Base-by-base conservation (phyloP, 2,888 invertebrate species). In the Chorisops tibialis region DNA sequence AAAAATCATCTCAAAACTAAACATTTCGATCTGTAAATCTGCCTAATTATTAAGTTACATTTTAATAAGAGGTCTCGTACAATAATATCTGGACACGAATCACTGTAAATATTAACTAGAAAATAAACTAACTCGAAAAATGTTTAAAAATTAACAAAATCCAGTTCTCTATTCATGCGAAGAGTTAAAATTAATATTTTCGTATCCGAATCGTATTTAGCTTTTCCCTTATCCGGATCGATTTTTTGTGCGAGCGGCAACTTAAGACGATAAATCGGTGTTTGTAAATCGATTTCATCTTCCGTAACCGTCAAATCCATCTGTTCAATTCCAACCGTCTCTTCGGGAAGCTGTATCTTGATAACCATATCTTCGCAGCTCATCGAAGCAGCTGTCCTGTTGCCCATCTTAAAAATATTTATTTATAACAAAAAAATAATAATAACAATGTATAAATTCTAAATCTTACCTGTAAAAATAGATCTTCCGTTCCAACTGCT, bases 351-450 rank as follows among this genome's bases (percentile, higher is more conserved):
- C 69, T 85, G 80, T 14, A 95, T 83, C 63, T 83, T 82, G 21
- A 96, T 80, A n/a, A 92, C 81, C 78, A 96, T 85, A 75, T 91
- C 88, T 76, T 96, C 95, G 78, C 94, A 94, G 71, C 93, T 92
- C 3, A 91, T 83, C 0, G 91, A 87, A 2, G 85, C 80, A 16
- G 88, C 85, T 0, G 88, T 90, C 75, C 91, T 92, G 64, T 87
- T 86, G 1, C 89, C 87, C 82, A 93, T 88, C 88, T 91, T n/a
- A 79, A 56, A 74, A 70, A 64, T 4, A 49, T 18, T 16, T 12
- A 19, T 45, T 16, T 30, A 58, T 18, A n/a, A 30, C 21, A 5
- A 41, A 51, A 37, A 38, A 38, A 19, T n/a, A n/a, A n/a, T n/a
- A n/a, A n/a, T n/a, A n/a, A n/a, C n/a, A n/a, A 41, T 11, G 5